Evolutionary conservation across 2,113 vertebrate genomes (phyloP).

Genomic region (Pelobates fuscus): DNA sequence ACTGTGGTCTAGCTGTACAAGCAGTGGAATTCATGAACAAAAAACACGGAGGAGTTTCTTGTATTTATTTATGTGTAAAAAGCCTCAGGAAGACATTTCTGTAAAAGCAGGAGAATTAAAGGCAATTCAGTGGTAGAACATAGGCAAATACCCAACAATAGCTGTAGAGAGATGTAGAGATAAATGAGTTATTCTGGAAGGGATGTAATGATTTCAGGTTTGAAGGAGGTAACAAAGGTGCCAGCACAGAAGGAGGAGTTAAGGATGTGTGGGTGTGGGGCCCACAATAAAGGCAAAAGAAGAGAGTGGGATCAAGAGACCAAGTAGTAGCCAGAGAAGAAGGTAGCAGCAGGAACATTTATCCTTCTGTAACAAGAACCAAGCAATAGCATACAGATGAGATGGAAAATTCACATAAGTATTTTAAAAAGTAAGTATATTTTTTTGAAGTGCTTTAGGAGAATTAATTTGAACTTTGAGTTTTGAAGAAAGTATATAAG

Average conservation of each 20-base stretch:
- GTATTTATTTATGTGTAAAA: neutral
- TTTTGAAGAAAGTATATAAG: neutral
- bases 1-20: no score
- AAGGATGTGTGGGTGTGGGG: slow-evolving; percentile 32
- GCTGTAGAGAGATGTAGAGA: neutral
- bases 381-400: slow-evolving; percentile 17
- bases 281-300: slow-evolving; percentile 42
- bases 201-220: slow-evolving; percentile 33
- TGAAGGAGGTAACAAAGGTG: slow-evolving; percentile 32
- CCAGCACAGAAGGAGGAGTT: slow-evolving; percentile 36
- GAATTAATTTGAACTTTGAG: neutral
- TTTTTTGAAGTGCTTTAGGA: slow-evolving; percentile 6
- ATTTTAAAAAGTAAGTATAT: slow-evolving; percentile 35
- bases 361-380: slow-evolving; percentile 35
- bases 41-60: no score
- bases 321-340: slow-evolving; percentile 44
- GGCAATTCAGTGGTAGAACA: no score
- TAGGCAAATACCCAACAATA: neutral
- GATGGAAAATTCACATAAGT: slow-evolving; percentile 18
- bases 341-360: slow-evolving; percentile 41
- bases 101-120: neutral
- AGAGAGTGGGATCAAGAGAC: slow-evolving; percentile 44
- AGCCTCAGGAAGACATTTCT: neutral
- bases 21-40: no score
- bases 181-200: neutral